A percentile compares a stretch with the other conserved stretches of the same genome.
Evolutionary conservation across 2,888 invertebrate genomes (phyloP).

Genomic region (Agriotes lineatus): DNA sequence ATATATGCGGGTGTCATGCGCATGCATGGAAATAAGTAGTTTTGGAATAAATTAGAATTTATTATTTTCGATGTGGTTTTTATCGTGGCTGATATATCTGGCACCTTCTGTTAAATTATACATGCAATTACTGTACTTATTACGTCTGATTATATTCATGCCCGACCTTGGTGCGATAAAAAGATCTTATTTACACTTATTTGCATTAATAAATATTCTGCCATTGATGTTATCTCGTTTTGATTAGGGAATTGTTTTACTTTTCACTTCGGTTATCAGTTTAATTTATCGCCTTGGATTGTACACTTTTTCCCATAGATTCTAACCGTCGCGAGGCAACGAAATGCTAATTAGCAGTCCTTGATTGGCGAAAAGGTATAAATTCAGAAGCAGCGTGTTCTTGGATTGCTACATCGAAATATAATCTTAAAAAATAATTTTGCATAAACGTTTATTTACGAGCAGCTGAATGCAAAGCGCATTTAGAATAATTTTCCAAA

Average conservation of each 20-base stretch:
- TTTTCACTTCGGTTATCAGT: conserved; percentile 45
- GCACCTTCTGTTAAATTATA: conserved; percentile 64
- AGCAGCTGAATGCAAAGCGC: background rate
- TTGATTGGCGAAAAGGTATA: background rate
- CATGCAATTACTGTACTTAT: conserved; percentile 57
- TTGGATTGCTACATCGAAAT: too few relatives aligned
- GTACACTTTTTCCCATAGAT: conserved; percentile 17
- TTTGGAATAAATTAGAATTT: conserved; percentile 62
- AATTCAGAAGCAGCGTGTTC: background rate
- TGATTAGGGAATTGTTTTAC: conserved; percentile 48
- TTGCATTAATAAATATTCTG: conserved; percentile 54
- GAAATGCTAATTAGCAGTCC: conserved; percentile 18
- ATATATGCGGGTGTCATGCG: conserved; percentile 46
- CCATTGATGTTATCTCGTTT: conserved; percentile 46
- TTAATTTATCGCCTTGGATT: conserved; percentile 40
- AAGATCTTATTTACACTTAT: conserved; percentile 55
- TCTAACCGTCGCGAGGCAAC: conserved; percentile 12
- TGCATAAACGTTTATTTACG: conserved; percentile 1
- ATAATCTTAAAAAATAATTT: background rate
- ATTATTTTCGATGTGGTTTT: conserved; percentile 62
- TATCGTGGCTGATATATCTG: conserved; percentile 53
- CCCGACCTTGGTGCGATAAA: conserved; percentile 55
- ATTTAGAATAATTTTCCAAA: too few relatives aligned
- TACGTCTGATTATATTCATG: conserved; percentile 57
- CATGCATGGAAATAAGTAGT: conserved; percentile 53